Conservation (phyloP, 2,888 invertebrate genomes). For the Troglohyphantes excavatus region DNA sequence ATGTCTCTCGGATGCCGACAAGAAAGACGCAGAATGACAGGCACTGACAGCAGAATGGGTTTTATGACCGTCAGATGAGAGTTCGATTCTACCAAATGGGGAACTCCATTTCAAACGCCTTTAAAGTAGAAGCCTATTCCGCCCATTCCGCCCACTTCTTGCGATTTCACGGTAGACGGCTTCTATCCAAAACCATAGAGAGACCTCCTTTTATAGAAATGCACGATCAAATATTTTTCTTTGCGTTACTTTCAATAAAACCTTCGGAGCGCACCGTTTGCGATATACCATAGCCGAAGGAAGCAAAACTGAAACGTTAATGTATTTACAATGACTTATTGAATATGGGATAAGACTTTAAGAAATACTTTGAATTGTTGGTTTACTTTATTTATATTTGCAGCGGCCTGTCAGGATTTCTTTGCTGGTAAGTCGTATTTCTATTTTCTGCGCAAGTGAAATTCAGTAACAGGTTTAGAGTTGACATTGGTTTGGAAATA, state of each 20-base stretch:
- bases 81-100: neutral
- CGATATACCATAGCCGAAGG: too few species aligned
- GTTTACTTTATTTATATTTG: too few species aligned
- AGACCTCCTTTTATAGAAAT: neutral
- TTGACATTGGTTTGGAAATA: too few species aligned
- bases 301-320: too few species aligned
- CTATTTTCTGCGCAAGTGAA: too few species aligned
- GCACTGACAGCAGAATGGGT: neutral
- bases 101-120: slow-evolving; percentile 7
- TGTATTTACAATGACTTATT: too few species aligned
- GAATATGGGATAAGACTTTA: too few species aligned
- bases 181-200: neutral
- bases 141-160: neutral
- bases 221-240: neutral
- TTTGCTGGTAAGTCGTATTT: too few species aligned
- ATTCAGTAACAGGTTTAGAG: too few species aligned
- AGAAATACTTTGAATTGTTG: too few species aligned
- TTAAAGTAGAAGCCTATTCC: slow-evolving; percentile 2
- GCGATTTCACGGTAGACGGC: neutral
- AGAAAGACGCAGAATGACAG: slow-evolving; percentile 17
- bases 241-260: neutral
- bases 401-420: too few species aligned
- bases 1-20: neutral
- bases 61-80: neutral
- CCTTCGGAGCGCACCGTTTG: too few species aligned